Evolutionary conservation across 2,113 vertebrate species (phyloP).

Genomic region (Oryzias curvinotus): DNA sequence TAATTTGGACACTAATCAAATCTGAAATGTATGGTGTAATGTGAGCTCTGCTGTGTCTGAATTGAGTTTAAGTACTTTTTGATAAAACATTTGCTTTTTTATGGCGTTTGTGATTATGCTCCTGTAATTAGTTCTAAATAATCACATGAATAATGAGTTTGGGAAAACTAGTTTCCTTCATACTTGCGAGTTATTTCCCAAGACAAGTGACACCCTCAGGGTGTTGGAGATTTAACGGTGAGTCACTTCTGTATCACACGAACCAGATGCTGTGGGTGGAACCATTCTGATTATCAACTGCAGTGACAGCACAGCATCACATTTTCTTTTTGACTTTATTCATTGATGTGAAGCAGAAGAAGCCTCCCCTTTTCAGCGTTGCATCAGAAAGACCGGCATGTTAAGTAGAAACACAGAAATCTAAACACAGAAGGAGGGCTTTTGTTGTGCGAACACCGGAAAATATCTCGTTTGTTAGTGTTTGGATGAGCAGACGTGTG

Average conservation of each 20-base stretch:
- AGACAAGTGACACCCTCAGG: background rate
- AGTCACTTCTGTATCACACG: constrained; percentile 3
- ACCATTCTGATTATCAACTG: constrained; percentile 17
- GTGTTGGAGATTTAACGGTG: constrained; percentile 5
- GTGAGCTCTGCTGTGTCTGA: background rate
- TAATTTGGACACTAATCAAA: constrained; percentile 3
- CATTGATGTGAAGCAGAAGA: background rate
- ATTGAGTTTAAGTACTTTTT: no score
- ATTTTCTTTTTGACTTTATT: constrained; percentile 8
- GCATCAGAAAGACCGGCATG: background rate
- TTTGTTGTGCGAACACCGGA: background rate
- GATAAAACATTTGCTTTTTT: no score
- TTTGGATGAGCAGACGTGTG: background rate
- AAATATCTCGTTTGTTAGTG: background rate
- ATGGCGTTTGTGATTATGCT: no score
- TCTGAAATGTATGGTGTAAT: background rate
- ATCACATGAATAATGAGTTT: no score
- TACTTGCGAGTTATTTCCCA: background rate
- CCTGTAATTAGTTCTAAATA: no score
- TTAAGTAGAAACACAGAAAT: background rate
- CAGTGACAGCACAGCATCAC: constrained; percentile 16
- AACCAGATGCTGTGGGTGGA: constrained; percentile 8
- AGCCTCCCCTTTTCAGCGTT: background rate
- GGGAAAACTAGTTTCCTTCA: no score
- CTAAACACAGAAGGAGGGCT: background rate